phyloP scores from a whole-genome alignment of 2,888 invertebrate species.

The Eupeodes latifasciatus region DNA sequence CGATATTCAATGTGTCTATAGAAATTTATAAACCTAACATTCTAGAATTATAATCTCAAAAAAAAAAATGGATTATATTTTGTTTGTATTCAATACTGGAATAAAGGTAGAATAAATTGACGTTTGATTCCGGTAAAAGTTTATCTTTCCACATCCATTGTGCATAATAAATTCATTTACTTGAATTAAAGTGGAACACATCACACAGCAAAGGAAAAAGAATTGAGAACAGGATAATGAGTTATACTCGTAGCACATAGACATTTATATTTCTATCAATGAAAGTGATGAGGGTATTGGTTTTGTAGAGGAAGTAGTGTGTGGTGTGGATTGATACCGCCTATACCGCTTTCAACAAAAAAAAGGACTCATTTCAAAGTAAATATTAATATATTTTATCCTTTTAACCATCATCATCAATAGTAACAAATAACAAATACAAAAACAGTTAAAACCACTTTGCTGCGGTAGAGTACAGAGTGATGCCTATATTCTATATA shows the following conservation, averaged over 20 bases:
- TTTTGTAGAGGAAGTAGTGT: no score
- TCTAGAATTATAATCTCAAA: constrained; percentile 16
- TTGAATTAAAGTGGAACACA: constrained; percentile 36
- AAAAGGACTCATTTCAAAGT: constrained; percentile 32
- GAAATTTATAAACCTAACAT: not conserved
- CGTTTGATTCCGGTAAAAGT: constrained; percentile 63
- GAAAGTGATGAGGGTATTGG: constrained; percentile 52
- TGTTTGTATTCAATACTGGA: constrained; percentile 26
- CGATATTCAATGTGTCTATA: not conserved
- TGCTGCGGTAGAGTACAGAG: not conserved
- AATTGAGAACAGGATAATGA: constrained; percentile 56
- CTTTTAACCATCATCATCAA: constrained; percentile 2
- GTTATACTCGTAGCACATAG: constrained; percentile 26
- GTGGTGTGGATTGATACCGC: not conserved
- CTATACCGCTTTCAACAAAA: not conserved
- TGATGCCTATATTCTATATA: not conserved
- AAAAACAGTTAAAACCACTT: constrained; percentile 40
- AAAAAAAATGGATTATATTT: constrained; percentile 12
- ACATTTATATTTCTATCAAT: constrained; percentile 38
- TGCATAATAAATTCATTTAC: constrained; percentile 30
- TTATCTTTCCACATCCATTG: constrained; percentile 38
- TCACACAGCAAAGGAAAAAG: constrained; percentile 20
- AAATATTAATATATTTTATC: constrained; percentile 36
- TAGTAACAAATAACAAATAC: not conserved
- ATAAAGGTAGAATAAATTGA: constrained; percentile 43